phyloP scores from a whole-genome alignment of 2,797 vertebrate species.

The Holocentrus rufus region DNA sequence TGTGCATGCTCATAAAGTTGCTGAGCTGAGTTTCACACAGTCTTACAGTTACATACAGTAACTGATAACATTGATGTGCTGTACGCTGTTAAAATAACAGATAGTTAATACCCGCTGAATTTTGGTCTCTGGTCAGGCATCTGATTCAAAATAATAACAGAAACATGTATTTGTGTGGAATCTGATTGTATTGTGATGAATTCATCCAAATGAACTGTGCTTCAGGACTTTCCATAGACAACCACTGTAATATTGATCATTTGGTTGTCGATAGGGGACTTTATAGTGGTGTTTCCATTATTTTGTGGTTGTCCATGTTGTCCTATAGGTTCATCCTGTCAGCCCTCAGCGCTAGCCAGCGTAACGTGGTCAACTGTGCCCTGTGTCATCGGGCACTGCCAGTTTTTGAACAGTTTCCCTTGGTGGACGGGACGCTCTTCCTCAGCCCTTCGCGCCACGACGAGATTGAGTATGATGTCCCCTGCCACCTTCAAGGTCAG shows the following conservation, averaged over 20 bases:
- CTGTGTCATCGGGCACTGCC: conserved; percentile 94
- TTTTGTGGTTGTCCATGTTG: background rate
- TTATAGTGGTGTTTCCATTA: background rate
- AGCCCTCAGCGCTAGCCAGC: conserved; percentile 95
- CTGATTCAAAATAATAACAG: too few relatives aligned
- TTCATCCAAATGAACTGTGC: too few relatives aligned
- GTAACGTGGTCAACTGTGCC: conserved; percentile 97
- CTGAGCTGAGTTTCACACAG: background rate
- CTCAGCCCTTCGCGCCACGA: conserved; percentile 97
- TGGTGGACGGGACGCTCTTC: conserved; percentile 98
- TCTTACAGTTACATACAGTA: too few relatives aligned
- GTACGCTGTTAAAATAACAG: too few relatives aligned
- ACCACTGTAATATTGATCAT: too few relatives aligned
- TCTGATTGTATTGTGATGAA: too few relatives aligned
- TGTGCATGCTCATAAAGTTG: background rate
- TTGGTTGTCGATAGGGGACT: background rate
- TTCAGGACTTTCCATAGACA: too few relatives aligned
- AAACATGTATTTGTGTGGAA: too few relatives aligned
- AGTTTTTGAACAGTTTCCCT: conserved; percentile 97
- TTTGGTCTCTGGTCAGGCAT: too few relatives aligned
- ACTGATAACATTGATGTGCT: too few relatives aligned
- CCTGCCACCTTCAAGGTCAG: conserved; percentile 99
- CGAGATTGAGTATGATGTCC: conserved; percentile 98
- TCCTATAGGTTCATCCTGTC: conserved; percentile 92
- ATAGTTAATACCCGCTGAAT: too few relatives aligned